Base-by-base conservation (phyloP, 1,140 invertebrate genomes). In the Dendrolimus kikuchii region DNA sequence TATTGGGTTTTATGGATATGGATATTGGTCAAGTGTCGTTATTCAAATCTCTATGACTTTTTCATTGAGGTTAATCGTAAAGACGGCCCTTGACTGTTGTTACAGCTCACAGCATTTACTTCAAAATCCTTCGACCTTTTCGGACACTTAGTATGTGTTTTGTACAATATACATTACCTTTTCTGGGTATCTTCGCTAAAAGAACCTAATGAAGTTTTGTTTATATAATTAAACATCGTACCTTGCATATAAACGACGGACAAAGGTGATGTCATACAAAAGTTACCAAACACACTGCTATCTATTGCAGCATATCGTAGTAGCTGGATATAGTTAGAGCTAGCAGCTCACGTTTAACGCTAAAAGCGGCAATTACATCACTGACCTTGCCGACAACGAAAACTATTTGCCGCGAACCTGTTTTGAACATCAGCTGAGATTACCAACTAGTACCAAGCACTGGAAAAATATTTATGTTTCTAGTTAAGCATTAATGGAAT, bases 281-380 rank as follows among this genome's bases (percentile, higher is more conserved):
- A 79, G 68, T 64, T 75, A 63, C 58, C 62, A 68, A 71, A 78
- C 57, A 61, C 44, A 48, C 52, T 42, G 10, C 23, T 40, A 38
- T 47, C 40, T 58, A 42, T 60, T 63, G 60, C 60, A 42, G 40
- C n/a, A 45, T 53, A 51, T 60, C 53, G 52, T 7, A 58, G 39
- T 43, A 49, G 45, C 23, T 49, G 46, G 42, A 56, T 57, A 57
- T n/a, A 66, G 53, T 48, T 60, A 55, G 44, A 63, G 61, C 67
- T 62, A 60, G 62, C 62, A 59, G 59, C 55, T 75, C 65, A 73
- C 72, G 74, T 72, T 75, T 71, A 65, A 52, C 64, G 73, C 76
- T 86, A 83, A 83, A 85, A 70, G 46, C 66, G 70, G 74, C 69
- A 74, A 81, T 86, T 86, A 83, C 82, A 82, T 86, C 80, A 86